Evolutionary conservation across 1,140 invertebrate genomes (phyloP).

Genomic region (Magallana ariakensis): DNA sequence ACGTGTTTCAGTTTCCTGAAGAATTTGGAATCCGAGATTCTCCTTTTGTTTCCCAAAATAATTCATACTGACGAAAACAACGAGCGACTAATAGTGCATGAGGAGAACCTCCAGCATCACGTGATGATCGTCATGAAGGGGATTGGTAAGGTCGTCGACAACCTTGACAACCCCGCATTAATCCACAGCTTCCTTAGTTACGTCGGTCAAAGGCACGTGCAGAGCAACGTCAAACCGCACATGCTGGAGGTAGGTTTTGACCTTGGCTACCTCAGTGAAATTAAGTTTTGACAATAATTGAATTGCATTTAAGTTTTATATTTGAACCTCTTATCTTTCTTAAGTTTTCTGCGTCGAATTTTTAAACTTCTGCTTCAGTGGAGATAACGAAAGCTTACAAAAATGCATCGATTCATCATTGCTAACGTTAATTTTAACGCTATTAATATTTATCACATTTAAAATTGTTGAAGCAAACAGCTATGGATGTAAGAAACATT

Average conservation of each 20-base stretch:
- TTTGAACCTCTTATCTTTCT: no score
- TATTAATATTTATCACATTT: no score
- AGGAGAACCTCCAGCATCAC: slow-evolving; percentile 40
- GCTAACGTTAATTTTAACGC: no score
- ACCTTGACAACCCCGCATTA: neutral
- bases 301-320: no score
- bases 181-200: slow-evolving; percentile 33
- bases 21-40: slow-evolving; percentile 16
- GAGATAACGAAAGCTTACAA: no score
- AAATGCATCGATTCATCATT: no score
- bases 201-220: slow-evolving; percentile 37
- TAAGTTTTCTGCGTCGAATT: no score
- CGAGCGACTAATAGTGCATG: neutral
- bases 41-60: slow-evolving; percentile 38
- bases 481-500: no score
- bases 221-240: slow-evolving; percentile 35
- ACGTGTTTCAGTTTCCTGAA: slow-evolving; percentile 26
- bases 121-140: slow-evolving; percentile 45
- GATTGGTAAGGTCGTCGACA: slow-evolving; percentile 38
- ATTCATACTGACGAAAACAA: slow-evolving; percentile 1
- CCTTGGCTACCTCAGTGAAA: neutral
- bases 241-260: slow-evolving; percentile 32
- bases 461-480: no score
- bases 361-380: no score
- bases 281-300: no score